phyloP scores from a whole-genome alignment of 2,113 vertebrate species.

The Ochotona princeps region DNA sequence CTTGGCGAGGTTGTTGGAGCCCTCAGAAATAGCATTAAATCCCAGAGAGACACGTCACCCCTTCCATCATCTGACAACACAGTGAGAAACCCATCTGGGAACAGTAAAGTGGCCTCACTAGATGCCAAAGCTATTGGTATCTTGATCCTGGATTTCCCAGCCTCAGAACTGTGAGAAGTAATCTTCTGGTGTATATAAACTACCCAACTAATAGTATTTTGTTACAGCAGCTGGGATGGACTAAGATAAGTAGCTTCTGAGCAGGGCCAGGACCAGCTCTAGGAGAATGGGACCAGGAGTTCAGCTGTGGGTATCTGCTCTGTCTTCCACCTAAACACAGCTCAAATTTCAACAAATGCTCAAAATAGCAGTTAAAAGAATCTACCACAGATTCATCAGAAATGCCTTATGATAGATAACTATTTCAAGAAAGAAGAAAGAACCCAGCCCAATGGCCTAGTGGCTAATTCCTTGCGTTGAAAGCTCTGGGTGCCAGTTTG shows the following conservation, averaged over 20 bases:
- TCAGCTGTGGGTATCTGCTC: not conserved
- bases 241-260: not conserved
- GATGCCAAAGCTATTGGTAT: not conserved
- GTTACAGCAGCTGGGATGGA: not conserved
- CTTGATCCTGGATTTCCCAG: not conserved
- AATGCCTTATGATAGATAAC: slow-evolving; percentile 12
- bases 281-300: not conserved
- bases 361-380: slow-evolving; percentile 16
- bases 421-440: not conserved
- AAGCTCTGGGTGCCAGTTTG: too few relatives aligned
- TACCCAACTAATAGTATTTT: not conserved
- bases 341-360: not conserved
- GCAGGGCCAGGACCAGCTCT: not conserved
- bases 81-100: not conserved
- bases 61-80: not conserved
- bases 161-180: not conserved
- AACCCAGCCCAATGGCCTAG: too few relatives aligned
- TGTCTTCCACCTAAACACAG: not conserved
- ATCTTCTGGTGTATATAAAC: not conserved
- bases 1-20: not conserved
- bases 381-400: not conserved
- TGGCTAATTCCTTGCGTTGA: too few relatives aligned
- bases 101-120: not conserved
- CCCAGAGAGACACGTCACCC: not conserved
- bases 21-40: not conserved